A percentile compares a stretch with the other conserved stretches of the same genome.
phyloP scores from a whole-genome alignment of 2,888 invertebrate species.

The Anthophora plumipes region DNA sequence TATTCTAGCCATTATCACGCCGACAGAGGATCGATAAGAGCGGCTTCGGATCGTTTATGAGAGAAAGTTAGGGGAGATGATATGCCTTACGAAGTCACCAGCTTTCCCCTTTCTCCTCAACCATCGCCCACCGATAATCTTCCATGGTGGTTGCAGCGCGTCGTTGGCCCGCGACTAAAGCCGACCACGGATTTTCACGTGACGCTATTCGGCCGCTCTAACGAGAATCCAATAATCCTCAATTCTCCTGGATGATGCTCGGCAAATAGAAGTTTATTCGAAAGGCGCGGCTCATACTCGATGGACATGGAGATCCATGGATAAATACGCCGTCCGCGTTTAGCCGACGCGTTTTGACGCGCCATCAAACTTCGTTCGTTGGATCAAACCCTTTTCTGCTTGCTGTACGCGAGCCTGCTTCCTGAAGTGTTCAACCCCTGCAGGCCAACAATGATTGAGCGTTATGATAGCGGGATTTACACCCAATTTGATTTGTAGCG shows the following conservation, averaged over 20 bases:
- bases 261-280: conserved; percentile 80
- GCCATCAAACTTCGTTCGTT: conserved; percentile 2
- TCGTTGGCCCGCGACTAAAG: conserved; percentile 59
- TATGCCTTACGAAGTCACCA: conserved; percentile 50
- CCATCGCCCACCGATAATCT: conserved; percentile 55
- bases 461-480: conserved; percentile 18
- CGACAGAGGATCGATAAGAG: conserved; percentile 65
- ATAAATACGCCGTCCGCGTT: conserved; percentile 23
- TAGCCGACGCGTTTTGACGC: neutral
- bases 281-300: conserved; percentile 61
- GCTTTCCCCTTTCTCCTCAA: conserved; percentile 38
- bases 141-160: conserved; percentile 44
- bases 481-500: conserved; percentile 7
- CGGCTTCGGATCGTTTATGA: conserved; percentile 54
- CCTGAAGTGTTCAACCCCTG: neutral
- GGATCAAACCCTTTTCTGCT: neutral
- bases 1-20: conserved; percentile 75
- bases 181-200: conserved; percentile 66
- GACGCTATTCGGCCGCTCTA: conserved; percentile 71
- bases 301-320: conserved; percentile 49
- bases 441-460: neutral
- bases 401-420: neutral
- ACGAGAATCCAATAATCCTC: conserved; percentile 83
- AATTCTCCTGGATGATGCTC: conserved; percentile 79
- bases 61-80: conserved; percentile 52